Base-by-base conservation (phyloP, 1,140 invertebrate species). In the Homalodisca vitripennis region DNA sequence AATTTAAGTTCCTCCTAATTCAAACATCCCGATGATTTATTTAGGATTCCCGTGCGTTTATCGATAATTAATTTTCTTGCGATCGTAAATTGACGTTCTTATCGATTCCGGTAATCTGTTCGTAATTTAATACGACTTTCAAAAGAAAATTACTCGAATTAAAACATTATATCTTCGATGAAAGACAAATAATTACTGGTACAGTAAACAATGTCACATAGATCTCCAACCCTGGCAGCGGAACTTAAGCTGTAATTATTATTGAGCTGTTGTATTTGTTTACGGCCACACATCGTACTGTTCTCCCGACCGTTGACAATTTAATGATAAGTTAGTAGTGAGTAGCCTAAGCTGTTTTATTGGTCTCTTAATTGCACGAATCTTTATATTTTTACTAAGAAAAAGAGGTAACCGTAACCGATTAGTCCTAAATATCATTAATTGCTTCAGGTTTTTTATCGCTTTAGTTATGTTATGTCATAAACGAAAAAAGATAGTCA, bases 121-220 rank as follows among this genome's bases (percentile, higher is more conserved):
- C 55, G 24, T 60, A 60, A 60, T 60, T 60, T 60, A 60, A 60
- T 17, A 17, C 17, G 6, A 41, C 34, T 41, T 41, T 60, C 13
- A 13, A 27, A 27, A 26, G 55, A 60, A 60, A 29, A 60, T 60
- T 60, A 60, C 55, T 60, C 26, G 55, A 60, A 60, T 60, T 27
- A 60, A 60, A 60, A 60, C 55, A 60, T 60, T 26, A 60, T 27
- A 60, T 60, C 55, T 22, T 60, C 13, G 27, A 22, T 26, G 48
- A 51, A 51, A 51, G 48, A 30, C 55, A 60, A 60, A 60, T 26
- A 27, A 60, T 60, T 26, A 30, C 27, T 12, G 24, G 26, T 13
- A 13, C 6, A 41, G 17, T 41, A 41, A 41, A 41, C 34, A 17
- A 41, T 41, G 17, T 10, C 34, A 41, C 34, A 41, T 10, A 41